These are phyloP conservation scores for Anomalospiza imberbis DNA, from an alignment of 2,797 vertebrate species.

Conservation along the genomic window DNA sequence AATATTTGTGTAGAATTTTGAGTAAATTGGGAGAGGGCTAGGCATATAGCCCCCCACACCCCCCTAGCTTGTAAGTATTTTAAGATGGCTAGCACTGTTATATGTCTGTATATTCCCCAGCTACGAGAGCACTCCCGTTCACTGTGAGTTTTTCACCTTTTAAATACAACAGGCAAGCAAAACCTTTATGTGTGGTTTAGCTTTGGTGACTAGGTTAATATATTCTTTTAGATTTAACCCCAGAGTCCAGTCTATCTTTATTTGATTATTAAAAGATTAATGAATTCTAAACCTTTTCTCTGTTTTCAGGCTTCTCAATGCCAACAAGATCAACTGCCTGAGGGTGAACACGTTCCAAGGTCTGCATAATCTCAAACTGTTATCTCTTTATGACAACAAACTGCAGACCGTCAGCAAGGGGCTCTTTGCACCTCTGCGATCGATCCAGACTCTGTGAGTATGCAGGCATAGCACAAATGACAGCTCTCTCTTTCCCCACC, in stretches of 20 bases:
- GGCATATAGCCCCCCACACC: neutral
- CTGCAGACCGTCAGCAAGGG: constrained; percentile 97
- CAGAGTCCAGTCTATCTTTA: neutral
- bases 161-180: neutral
- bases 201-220: neutral
- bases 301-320: constrained; percentile 89
- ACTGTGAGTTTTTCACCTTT: neutral
- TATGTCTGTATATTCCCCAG: neutral
- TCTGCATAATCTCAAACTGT: constrained; percentile 94
- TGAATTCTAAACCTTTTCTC: constrained; percentile 41
- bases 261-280: neutral
- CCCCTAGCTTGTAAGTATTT: neutral
- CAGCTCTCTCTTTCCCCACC: neutral
- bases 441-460: constrained; percentile 97
- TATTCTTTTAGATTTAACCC: neutral
- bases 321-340: constrained; percentile 98
- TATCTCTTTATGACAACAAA: constrained; percentile 98
- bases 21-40: neutral
- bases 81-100: neutral
- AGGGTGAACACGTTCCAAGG: constrained; percentile 97
- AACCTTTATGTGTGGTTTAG: neutral
- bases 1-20: neutral
- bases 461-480: neutral
- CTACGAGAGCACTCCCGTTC: neutral
- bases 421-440: constrained; percentile 89